Conservation (phyloP, 2,113 vertebrate genomes). For the Megaceryle torquata region DNA sequence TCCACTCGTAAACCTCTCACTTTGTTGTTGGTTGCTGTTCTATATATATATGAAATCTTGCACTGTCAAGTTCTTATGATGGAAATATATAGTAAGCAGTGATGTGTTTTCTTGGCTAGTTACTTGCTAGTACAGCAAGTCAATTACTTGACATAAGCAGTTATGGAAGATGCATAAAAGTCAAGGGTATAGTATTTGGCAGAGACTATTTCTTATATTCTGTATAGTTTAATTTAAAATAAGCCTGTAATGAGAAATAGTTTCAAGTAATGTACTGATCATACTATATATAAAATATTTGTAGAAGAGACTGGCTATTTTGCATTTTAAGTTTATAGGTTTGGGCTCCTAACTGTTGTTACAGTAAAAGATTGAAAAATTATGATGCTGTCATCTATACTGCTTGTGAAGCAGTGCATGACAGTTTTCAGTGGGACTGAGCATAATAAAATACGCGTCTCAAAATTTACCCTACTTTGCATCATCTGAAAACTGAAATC, state of each 20-base stretch:
- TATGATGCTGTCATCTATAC: background rate
- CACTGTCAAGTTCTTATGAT: background rate
- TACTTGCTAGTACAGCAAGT: background rate
- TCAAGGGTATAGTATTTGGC: background rate
- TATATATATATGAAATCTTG: background rate
- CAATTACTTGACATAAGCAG: background rate
- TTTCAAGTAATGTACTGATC: background rate
- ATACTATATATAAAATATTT: background rate
- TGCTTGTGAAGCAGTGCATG: background rate
- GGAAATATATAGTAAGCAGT: background rate
- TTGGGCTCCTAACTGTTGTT: background rate
- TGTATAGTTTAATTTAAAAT: background rate
- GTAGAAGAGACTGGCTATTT: background rate
- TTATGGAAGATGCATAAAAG: background rate
- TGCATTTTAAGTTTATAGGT: background rate
- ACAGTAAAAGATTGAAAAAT: background rate
- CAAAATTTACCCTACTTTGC: background rate
- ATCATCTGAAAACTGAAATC: background rate
- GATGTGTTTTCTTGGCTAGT: background rate
- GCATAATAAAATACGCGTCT: background rate
- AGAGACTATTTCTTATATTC: background rate
- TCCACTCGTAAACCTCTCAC: background rate
- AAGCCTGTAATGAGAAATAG: background rate
- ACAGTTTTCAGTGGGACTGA: background rate
- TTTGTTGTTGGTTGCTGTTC: background rate